Conservation (phyloP, 2,113 vertebrate species). For the Oceanites oceanicus region DNA sequence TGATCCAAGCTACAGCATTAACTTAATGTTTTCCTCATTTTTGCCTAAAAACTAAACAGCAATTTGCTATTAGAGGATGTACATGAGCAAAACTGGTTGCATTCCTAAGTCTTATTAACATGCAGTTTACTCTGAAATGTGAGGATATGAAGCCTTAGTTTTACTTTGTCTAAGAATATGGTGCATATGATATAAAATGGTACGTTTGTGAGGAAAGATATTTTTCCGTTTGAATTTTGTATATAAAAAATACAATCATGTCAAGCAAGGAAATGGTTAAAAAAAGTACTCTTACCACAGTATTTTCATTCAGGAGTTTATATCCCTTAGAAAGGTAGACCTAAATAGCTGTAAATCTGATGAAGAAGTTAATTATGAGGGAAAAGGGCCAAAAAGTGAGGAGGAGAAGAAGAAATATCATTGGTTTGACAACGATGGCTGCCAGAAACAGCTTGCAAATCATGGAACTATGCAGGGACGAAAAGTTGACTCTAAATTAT, state of each 20-base stretch:
- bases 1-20: background rate
- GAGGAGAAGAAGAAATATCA: slow-evolving; percentile 68
- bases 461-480: slow-evolving; percentile 52
- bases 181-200: background rate
- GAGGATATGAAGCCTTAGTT: background rate
- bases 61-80: background rate
- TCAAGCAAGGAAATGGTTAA: background rate
- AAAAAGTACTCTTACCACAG: background rate
- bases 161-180: background rate
- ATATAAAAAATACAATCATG: background rate
- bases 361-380: slow-evolving; percentile 70
- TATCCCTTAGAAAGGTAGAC: slow-evolving; percentile 64
- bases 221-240: background rate
- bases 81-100: background rate
- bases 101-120: background rate
- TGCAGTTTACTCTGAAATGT: background rate
- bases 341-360: slow-evolving; percentile 72
- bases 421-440: slow-evolving; percentile 59
- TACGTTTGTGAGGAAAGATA: background rate
- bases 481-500: slow-evolving; percentile 76
- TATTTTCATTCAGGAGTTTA: slow-evolving; percentile 64
- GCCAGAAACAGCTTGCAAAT: slow-evolving; percentile 78
- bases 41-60: background rate
- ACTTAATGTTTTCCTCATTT: background rate
- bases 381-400: slow-evolving; percentile 64